A percentile compares a stretch with the other conserved stretches of the same genome.
Conservation (phyloP, 1,140 invertebrate species). For the Heliothis virescens region DNA sequence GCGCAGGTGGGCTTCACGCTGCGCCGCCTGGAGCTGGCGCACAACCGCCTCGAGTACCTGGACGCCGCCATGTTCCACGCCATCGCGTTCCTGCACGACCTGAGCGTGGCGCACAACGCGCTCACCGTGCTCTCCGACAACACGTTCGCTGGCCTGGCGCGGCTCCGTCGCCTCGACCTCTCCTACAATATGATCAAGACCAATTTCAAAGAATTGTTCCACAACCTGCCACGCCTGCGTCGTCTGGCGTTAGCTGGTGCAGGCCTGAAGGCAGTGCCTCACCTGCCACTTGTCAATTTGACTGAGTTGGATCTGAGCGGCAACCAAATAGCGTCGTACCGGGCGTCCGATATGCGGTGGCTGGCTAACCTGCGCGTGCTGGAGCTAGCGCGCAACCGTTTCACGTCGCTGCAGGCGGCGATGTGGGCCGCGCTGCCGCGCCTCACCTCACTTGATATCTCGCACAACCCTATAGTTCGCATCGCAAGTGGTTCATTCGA, state of each 20-base stretch:
- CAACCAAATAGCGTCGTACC: conserved; percentile 88
- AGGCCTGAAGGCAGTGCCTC: conserved; percentile 89
- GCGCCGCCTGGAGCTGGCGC: conserved; percentile 90
- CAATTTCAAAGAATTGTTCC: conserved; percentile 94
- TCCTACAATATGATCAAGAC: conserved; percentile 91
- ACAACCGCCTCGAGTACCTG: conserved; percentile 93
- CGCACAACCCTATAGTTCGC: conserved; percentile 87
- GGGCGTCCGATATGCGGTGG: conserved; percentile 87
- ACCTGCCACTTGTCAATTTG: conserved; percentile 88
- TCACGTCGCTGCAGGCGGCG: conserved; percentile 87
- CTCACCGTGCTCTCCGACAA: conserved; percentile 94
- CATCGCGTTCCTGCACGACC: conserved; percentile 90
- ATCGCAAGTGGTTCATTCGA: conserved; percentile 74
- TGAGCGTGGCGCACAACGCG: conserved; percentile 92
- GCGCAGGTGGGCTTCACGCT: conserved; percentile 90
- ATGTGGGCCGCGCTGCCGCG: conserved; percentile 84
- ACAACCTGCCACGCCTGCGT: conserved; percentile 91
- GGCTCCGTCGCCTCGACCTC: conserved; percentile 91
- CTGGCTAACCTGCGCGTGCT: conserved; percentile 87
- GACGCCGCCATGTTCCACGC: conserved; percentile 93
- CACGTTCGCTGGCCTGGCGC: conserved; percentile 92
- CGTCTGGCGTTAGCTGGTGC: conserved; percentile 89
- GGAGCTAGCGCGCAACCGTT: conserved; percentile 88
- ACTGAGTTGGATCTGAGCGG: conserved; percentile 90
- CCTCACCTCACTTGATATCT: conserved; percentile 87